Evolutionary conservation across 2,113 vertebrate species (phyloP).

Genomic region (Okapia johnstoni): DNA sequence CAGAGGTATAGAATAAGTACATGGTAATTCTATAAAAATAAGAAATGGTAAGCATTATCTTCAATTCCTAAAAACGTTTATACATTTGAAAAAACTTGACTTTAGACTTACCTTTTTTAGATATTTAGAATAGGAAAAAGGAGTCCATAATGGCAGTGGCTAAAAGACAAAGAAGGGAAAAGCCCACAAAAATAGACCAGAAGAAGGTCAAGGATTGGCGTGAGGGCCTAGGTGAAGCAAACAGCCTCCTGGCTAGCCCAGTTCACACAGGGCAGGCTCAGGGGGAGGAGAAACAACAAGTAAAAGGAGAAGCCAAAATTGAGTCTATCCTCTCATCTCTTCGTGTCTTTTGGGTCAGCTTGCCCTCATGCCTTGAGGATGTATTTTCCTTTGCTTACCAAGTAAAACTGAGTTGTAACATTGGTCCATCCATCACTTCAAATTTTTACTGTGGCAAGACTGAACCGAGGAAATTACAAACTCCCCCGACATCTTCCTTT

Average conservation of each 20-base stretch:
- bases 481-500: neutral
- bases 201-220: neutral
- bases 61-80: neutral
- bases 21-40: neutral
- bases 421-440: neutral
- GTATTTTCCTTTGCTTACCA: neutral
- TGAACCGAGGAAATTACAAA: neutral
- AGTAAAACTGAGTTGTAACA: neutral
- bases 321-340: neutral
- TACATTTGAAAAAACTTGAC: neutral
- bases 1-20: neutral
- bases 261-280: neutral
- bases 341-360: neutral
- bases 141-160: neutral
- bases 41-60: neutral
- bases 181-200: neutral
- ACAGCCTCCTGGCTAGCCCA: neutral
- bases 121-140: neutral
- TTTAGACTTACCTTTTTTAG: neutral
- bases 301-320: neutral
- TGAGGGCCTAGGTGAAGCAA: neutral
- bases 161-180: neutral
- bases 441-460: neutral
- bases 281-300: neutral
- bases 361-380: neutral